Conservation (phyloP, 2,113 vertebrate species). For the Paradoxurus hermaphroditus region DNA sequence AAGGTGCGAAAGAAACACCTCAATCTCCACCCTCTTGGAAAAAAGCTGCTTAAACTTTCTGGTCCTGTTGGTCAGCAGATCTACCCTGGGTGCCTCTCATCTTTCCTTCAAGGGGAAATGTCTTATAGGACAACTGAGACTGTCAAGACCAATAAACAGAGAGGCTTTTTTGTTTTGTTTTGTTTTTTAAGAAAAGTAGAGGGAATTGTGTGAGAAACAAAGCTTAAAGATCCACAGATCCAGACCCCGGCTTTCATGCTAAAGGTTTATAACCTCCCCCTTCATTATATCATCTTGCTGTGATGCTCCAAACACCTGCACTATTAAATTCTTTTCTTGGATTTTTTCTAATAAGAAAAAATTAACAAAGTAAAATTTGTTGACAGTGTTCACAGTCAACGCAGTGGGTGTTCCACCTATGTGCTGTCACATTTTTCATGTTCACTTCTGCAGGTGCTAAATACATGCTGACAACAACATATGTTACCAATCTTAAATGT, state of each 20-base stretch:
- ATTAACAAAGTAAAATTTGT: slow-evolving; percentile 88
- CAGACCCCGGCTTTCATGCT: slow-evolving; percentile 33
- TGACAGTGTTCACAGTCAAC: slow-evolving; percentile 79
- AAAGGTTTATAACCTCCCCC: slow-evolving; percentile 64
- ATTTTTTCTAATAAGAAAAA: slow-evolving; percentile 83
- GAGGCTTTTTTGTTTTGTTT: not conserved
- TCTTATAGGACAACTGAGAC: not conserved
- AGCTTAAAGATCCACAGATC: not conserved
- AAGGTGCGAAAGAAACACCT: not conserved
- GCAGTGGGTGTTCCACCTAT: slow-evolving; percentile 79
- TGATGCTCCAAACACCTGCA: slow-evolving; percentile 74
- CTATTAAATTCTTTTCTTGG: slow-evolving; percentile 70
- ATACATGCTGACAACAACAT: slow-evolving; percentile 88
- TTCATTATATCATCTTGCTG: slow-evolving; percentile 47
- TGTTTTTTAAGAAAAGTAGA: not conserved
- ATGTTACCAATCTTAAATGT: slow-evolving; percentile 85
- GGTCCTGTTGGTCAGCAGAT: not conserved
- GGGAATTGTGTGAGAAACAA: not conserved
- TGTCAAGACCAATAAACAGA: not conserved
- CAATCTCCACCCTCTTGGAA: not conserved
- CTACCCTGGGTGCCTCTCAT: not conserved
- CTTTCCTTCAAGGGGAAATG: not conserved
- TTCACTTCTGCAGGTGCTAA: slow-evolving; percentile 90
- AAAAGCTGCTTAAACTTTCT: not conserved
- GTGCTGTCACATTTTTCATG: slow-evolving; percentile 83